These are phyloP conservation scores for Campaea margaritaria DNA, from an alignment of 2,888 invertebrate species.

Conservation along the genomic window DNA sequence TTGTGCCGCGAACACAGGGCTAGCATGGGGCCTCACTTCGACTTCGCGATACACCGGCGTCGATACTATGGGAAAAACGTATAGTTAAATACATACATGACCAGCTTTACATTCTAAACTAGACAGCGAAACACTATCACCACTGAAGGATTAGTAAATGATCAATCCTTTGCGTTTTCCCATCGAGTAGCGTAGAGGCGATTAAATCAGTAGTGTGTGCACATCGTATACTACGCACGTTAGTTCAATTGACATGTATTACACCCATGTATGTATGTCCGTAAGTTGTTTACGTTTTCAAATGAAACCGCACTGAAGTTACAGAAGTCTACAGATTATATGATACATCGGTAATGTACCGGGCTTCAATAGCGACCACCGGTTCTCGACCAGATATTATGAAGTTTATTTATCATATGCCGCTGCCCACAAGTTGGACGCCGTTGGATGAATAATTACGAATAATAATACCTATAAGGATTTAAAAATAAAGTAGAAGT, in stretches of 20 bases:
- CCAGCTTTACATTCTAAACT: too few relatives aligned
- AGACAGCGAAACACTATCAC: not conserved
- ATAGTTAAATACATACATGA: not conserved
- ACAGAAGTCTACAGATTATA: not conserved
- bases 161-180: not conserved
- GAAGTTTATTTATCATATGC: too few relatives aligned
- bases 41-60: not conserved
- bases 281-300: conserved; percentile 7
- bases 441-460: too few relatives aligned
- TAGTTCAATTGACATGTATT: conserved; percentile 32
- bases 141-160: not conserved
- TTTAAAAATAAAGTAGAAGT: too few relatives aligned
- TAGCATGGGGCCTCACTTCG: not conserved
- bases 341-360: not conserved
- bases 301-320: not conserved
- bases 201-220: conserved; percentile 11
- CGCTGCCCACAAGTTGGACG: too few relatives aligned
- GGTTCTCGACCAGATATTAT: too few relatives aligned
- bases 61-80: not conserved
- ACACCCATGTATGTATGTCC: conserved; percentile 5
- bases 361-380: not conserved
- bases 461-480: too few relatives aligned
- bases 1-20: conserved; percentile 5
- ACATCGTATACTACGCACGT: conserved; percentile 17
- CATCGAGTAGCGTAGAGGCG: not conserved